A percentile compares a stretch with the other conserved stretches of the same genome.
Conservation (phyloP, 2,888 invertebrate species). For the Sarcophaga subvicina region DNA sequence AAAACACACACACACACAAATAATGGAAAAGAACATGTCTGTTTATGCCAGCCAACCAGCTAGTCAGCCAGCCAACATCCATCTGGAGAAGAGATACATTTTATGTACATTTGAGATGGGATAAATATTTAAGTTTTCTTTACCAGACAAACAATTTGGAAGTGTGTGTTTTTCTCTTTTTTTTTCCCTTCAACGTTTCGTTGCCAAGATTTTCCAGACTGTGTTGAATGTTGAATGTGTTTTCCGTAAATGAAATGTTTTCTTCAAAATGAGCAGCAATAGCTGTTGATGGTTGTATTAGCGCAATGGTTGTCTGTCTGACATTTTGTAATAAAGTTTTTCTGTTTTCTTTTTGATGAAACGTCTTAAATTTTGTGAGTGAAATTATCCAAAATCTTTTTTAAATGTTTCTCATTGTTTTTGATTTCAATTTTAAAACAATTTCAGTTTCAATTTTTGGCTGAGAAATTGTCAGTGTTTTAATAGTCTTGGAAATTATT, state of each 20-base stretch:
- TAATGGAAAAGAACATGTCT: conserved; percentile 18
- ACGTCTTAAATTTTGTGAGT: no score
- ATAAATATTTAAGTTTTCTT: conserved; percentile 67
- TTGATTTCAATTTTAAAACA: background rate
- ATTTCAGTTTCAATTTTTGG: conserved; percentile 6
- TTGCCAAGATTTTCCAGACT: conserved; percentile 47
- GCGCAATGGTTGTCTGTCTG: background rate
- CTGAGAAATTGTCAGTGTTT: conserved; percentile 19
- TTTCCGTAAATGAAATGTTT: conserved; percentile 46
- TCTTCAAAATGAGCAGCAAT: conserved; percentile 35
- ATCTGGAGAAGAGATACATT: background rate
- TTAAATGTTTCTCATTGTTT: background rate
- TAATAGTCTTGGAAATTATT: conserved; percentile 22
- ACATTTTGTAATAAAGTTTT: background rate
- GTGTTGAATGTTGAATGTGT: conserved; percentile 32
- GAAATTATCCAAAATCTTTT: background rate
- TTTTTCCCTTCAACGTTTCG: background rate
- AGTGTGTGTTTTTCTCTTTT: background rate
- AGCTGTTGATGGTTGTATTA: background rate
- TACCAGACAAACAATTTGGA: conserved; percentile 60
- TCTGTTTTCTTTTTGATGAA: background rate
- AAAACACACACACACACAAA: background rate
- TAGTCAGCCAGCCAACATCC: background rate
- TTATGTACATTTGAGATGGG: background rate
- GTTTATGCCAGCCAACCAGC: conserved; percentile 4